phyloP scores from a whole-genome alignment of 1,140 invertebrate species.

The Aplysia californica region DNA sequence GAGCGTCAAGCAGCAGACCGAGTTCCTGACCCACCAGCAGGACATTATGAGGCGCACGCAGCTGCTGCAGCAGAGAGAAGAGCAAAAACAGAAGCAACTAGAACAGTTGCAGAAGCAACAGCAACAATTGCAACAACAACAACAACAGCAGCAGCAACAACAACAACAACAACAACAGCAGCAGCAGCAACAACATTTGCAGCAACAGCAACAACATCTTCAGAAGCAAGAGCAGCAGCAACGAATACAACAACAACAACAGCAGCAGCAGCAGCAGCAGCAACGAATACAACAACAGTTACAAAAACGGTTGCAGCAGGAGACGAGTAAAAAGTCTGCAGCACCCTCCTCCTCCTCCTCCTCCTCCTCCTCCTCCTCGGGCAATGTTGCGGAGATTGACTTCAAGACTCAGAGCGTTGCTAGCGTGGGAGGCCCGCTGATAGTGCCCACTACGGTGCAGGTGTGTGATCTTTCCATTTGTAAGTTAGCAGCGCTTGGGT shows the following conservation, averaged over 20 bases:
- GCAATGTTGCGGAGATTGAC: too few species aligned
- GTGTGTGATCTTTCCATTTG: neutral
- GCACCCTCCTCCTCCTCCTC: too few species aligned
- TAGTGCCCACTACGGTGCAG: constrained; percentile 13
- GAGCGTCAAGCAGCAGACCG: constrained; percentile 16
- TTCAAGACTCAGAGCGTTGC: too few species aligned
- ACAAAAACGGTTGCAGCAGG: neutral
- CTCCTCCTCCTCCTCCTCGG: too few species aligned
- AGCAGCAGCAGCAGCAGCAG: neutral
- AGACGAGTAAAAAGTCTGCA: too few species aligned
- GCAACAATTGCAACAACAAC: neutral
- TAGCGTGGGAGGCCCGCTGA: too few species aligned
- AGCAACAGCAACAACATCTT: constrained; percentile 12
- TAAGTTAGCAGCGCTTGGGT: too few species aligned
- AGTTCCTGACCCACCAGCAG: constrained; percentile 17
- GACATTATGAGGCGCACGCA: constrained; percentile 10
- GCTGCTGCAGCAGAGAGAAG: constrained; percentile 2
- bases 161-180: neutral
- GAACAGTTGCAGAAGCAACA: constrained; percentile 8
- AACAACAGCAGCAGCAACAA: constrained; percentile 1
- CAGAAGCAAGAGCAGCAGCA: neutral
- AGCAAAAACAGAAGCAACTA: neutral
- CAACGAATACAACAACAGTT: neutral
- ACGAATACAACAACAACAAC: neutral
- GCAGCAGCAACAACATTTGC: neutral